Evolutionary conservation across 2,113 vertebrate genomes (phyloP).

Genomic region (Pomatostomus ruficeps): DNA sequence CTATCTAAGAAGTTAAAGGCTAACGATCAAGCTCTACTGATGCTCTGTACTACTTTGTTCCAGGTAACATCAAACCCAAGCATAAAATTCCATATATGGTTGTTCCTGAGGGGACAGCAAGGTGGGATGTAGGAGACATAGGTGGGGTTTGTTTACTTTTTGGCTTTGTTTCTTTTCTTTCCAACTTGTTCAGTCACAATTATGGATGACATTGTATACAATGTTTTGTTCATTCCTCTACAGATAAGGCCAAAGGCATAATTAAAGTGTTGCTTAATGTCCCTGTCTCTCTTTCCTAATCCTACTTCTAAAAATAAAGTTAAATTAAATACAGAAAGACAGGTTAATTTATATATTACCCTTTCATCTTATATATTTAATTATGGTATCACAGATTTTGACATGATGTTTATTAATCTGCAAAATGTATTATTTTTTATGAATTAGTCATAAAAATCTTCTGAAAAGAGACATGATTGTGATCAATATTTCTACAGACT

Average conservation of each 20-base stretch:
- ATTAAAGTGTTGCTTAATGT: background rate
- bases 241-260: background rate
- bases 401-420: background rate
- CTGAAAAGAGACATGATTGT: background rate
- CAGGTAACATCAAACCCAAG: background rate
- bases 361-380: background rate
- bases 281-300: background rate
- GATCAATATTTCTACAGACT: background rate
- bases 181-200: background rate
- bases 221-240: background rate
- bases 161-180: background rate
- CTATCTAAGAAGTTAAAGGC: background rate
- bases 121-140: background rate
- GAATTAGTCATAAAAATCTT: background rate
- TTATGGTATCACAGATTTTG: background rate
- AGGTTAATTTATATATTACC: background rate
- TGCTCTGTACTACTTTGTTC: background rate
- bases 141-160: background rate
- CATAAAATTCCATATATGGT: background rate
- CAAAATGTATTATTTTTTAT: background rate
- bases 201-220: background rate
- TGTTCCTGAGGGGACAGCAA: background rate
- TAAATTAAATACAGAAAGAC: background rate
- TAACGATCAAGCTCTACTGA: background rate
- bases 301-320: background rate